Conservation (phyloP, 2,888 invertebrate species). For the Trilocha varians region DNA sequence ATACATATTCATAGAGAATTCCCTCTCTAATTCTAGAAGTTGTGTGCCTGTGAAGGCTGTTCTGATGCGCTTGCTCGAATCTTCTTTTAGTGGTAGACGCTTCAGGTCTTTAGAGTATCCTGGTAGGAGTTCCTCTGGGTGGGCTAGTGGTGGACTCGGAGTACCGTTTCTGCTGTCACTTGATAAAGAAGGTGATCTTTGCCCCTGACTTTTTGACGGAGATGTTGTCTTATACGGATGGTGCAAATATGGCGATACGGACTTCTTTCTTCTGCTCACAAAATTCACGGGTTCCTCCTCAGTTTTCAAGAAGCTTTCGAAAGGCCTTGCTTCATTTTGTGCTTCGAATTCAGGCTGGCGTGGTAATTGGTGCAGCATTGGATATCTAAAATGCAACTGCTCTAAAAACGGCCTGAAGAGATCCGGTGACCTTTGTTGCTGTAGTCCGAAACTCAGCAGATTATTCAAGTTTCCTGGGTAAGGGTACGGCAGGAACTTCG, state of each 20-base stretch:
- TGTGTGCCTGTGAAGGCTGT: constrained; percentile 96
- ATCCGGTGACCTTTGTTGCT: constrained; percentile 68
- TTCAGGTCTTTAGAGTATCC: constrained; percentile 58
- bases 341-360: constrained; percentile 45
- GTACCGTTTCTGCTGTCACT: constrained; percentile 71
- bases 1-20: constrained; percentile 93
- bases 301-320: constrained; percentile 41
- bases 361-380: constrained; percentile 54
- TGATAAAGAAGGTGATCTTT: constrained; percentile 51
- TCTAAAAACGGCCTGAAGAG: constrained; percentile 63
- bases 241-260: constrained; percentile 55
- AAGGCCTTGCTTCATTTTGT: constrained; percentile 33
- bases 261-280: constrained; percentile 50
- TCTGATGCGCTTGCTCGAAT: constrained; percentile 89
- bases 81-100: constrained; percentile 68
- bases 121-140: constrained; percentile 59
- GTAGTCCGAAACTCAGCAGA: constrained; percentile 76
- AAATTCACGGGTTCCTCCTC: constrained; percentile 53
- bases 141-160: constrained; percentile 67
- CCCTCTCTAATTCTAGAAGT: constrained; percentile 88
- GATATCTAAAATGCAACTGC: constrained; percentile 57
- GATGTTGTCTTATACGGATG: constrained; percentile 58
- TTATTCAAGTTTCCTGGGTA: constrained; percentile 78
- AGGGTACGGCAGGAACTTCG: constrained; percentile 74
- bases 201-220: constrained; percentile 57